Evolutionary conservation across 2,888 invertebrate species (phyloP), one percentile per base, ranked within the genome.

Genomic region (Leucania comma): DNA sequence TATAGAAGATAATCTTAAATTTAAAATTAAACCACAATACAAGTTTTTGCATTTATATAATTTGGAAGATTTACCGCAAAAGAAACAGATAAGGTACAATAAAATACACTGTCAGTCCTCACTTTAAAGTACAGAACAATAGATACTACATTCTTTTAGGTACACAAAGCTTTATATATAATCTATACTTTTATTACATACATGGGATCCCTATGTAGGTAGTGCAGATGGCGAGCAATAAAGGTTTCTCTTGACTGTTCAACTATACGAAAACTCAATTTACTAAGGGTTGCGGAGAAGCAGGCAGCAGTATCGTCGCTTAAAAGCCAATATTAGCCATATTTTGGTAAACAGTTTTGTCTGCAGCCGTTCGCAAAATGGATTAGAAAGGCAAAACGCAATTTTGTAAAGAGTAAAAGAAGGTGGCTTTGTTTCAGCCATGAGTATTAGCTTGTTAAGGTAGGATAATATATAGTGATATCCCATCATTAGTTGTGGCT

Each of bases 291-390:
- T 54, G 58, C 48, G 38, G 48, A 26, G 79, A 72, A 79, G 42
- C 61, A 79, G 63, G 59, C 72, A 63, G 42, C 32, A 72, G 58
- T 79, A 63, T 75, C 58, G 42, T 10, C 26, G 73, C 58, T 58
- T 72, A 63, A 54, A 62, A 54, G 73, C 75, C 72, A 26, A 78
- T 78, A 75, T 75, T 72, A 79, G 75, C 35, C 53, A 72, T 79
- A 78, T 79, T 79, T 50, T 62, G 79, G 26, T 79, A 72, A 75
- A 72, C 79, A n/a, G 20, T 57, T 74, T 74, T 71, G 58, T 24
- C 20, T 12, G 73, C 12, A 50, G 58, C 58, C 26, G 58, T 72
- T 63, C 26, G 58, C 48, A 59, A 62, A 72, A 48, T 59, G 14
- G 32, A 17, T 73, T 73, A 51, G 12, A 24, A 1, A 26, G 10